Evolutionary conservation across 1,140 invertebrate genomes (phyloP), one percentile per base, ranked within the genome.

Genomic region (Marisa cornuarietis): DNA sequence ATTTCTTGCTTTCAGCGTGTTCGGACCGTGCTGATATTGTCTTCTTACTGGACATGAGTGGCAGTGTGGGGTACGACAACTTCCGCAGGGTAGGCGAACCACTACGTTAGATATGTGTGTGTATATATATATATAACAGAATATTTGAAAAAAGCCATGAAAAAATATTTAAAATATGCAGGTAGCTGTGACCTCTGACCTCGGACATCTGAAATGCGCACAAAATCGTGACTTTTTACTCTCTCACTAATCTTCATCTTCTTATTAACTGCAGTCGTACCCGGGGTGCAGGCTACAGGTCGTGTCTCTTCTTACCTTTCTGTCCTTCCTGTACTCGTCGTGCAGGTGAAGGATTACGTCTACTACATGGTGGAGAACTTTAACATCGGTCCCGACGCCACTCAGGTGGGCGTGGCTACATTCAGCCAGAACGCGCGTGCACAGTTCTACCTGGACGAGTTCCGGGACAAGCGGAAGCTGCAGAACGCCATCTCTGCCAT

Each of bases 11-110:
- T 51, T 5, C 76, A 89, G 88, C 75, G 62, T 88, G 87, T 76
- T 58, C 84, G 16, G 83, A 85, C 52, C 78, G 80, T 22, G 86
- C 86, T n/a, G 88, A 89, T 77, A 73, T 89, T 51, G 85, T 85
- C 16, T 88, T 89, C 83, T 79, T 89, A 5, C 75, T 89, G 31
- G 88, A 89, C 78, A 85, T 87, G 13, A 88, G 87, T 71, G 87
- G 88, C 76, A 89, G 87, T 82, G 86, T 89, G 54, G 86, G 87
- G 6, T 82, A 82, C 31, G 81, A 84, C 20, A 85, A 85, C 74
- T 88, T 88, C 82, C 79, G 83, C 13, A 78, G 31, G 76, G 76
- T 77, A 76, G 63, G 65, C 54, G 16, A 58, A 58, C 8, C 8
- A 1, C 11, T 42, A 42, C n/a, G 6, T 42, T 42, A 42, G 6